Conservation (phyloP, 2,888 invertebrate species). For the Caenorhabditis doughertyi region DNA sequence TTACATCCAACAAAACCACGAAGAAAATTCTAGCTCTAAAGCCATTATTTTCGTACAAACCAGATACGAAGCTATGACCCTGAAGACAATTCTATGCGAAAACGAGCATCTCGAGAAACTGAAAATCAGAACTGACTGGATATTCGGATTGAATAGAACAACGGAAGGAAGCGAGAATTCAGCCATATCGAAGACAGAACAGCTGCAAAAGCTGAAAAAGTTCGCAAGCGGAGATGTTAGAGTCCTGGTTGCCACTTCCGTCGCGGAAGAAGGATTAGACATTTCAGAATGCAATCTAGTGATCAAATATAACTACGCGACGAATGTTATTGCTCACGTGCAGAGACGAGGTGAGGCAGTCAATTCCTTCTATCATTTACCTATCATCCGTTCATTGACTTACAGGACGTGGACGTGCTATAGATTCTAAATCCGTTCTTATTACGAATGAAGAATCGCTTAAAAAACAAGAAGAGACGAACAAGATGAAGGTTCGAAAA, state of each 20-base stretch:
- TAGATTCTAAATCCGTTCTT: conserved; percentile 56
- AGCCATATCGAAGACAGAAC: conserved; percentile 34
- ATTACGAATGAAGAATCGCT: conserved; percentile 58
- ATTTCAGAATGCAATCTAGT: conserved; percentile 74
- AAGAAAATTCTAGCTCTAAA: conserved; percentile 52
- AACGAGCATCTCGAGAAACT: conserved; percentile 4
- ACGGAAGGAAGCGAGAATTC: conserved; percentile 37
- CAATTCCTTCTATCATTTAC: no score
- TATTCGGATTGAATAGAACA: conserved; percentile 49
- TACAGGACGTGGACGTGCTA: conserved; percentile 67
- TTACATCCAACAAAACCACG: background rate
- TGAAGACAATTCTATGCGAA: conserved; percentile 55
- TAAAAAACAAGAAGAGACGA: conserved; percentile 55
- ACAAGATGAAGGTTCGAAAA: conserved; percentile 47
- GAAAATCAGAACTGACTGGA: conserved; percentile 46
- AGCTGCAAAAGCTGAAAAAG: conserved; percentile 41
- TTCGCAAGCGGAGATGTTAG: conserved; percentile 50
- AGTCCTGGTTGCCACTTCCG: conserved; percentile 73
- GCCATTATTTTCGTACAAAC: conserved; percentile 72
- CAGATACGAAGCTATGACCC: conserved; percentile 55
- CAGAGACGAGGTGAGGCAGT: conserved; percentile 70
- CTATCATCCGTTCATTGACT: no score
- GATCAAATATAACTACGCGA: conserved; percentile 75
- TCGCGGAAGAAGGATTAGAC: conserved; percentile 76
- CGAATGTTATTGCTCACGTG: conserved; percentile 76